These are phyloP conservation scores for Willisornis vidua DNA, from an alignment of 2,113 vertebrate species.

Conservation along the genomic window DNA sequence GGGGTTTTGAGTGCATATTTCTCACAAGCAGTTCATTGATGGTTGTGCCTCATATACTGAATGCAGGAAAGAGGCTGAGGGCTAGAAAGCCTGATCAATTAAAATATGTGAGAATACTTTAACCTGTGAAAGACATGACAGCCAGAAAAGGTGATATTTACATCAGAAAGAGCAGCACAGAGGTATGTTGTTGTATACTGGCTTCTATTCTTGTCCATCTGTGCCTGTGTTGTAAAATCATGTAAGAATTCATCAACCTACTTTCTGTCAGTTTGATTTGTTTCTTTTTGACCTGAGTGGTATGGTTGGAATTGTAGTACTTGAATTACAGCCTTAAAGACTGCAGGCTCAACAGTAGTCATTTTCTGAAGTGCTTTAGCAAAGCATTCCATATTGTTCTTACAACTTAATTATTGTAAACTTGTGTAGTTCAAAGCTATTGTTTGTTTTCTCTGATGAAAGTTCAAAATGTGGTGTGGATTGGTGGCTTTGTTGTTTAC, in stretches of 20 bases:
- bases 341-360: not conserved
- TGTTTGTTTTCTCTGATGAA: not conserved
- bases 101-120: not conserved
- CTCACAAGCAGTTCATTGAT: not conserved
- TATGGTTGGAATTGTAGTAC: not conserved
- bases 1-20: not conserved
- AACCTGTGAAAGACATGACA: not conserved
- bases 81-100: not conserved
- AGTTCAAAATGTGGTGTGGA: not conserved
- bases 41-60: not conserved
- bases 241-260: slow-evolving; percentile 5
- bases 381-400: not conserved
- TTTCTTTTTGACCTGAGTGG: slow-evolving; percentile 34
- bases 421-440: not conserved
- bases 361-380: slow-evolving; percentile 40
- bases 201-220: not conserved
- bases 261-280: slow-evolving; percentile 33
- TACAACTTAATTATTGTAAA: not conserved
- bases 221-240: slow-evolving; percentile 2
- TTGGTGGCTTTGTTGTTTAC: not conserved
- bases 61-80: not conserved
- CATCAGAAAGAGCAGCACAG: not conserved
- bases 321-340: not conserved
- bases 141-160: slow-evolving; percentile 6
- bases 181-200: not conserved